phyloP scores from a whole-genome alignment of 1,140 invertebrate genomes.

The Scaptomyza graminum region DNA sequence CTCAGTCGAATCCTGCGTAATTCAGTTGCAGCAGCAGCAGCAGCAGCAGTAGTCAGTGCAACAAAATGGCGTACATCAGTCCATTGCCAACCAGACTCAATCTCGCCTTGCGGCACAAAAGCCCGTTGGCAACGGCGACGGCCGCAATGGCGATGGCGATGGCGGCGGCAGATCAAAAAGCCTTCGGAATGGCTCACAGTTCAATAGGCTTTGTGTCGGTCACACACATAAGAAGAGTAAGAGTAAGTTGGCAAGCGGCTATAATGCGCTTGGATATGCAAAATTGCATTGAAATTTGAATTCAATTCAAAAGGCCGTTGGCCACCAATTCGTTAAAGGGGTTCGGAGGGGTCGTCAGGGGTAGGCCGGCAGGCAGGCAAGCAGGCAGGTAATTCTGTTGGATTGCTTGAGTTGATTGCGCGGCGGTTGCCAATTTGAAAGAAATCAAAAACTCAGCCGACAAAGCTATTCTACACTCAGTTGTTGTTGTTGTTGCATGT shows the following conservation, averaged over 20 bases:
- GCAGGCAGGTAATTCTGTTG: conserved; percentile 22
- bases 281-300: conserved; percentile 83
- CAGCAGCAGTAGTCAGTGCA: not conserved
- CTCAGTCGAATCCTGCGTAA: conserved; percentile 69
- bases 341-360: not conserved
- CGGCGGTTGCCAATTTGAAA: conserved; percentile 76
- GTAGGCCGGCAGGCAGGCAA: not conserved
- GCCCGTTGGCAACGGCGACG: conserved; percentile 29
- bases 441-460: conserved; percentile 77
- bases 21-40: conserved; percentile 67
- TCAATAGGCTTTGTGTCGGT: conserved; percentile 75
- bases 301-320: conserved; percentile 79
- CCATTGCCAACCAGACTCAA: conserved; percentile 16
- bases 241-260: conserved; percentile 82
- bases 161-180: conserved; percentile 71
- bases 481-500: conserved; percentile 29
- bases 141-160: not conserved
- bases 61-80: conserved; percentile 60
- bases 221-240: conserved; percentile 45
- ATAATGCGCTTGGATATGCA: conserved; percentile 82
- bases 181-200: conserved; percentile 60
- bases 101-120: conserved; percentile 54
- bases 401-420: conserved; percentile 66
- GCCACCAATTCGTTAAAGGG: conserved; percentile 28
- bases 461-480: conserved; percentile 22